Conservation (phyloP, 2,113 vertebrate genomes). For the Struthio camelus region DNA sequence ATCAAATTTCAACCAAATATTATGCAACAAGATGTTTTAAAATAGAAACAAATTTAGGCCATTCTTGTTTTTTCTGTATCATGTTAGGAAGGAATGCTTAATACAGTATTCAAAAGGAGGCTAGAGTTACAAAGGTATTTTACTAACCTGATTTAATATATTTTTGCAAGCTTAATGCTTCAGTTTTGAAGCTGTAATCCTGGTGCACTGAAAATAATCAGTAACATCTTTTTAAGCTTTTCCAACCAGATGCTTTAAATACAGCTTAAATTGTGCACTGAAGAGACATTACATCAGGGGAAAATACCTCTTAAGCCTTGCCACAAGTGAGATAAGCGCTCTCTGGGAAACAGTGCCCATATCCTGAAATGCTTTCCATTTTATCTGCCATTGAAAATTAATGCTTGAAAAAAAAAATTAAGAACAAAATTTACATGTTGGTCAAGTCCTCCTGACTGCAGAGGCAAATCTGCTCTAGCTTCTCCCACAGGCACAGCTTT, state of each 20-base stretch:
- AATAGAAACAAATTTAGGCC: not conserved
- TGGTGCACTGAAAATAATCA: not conserved
- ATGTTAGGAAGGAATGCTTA: not conserved
- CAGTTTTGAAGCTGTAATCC: not conserved
- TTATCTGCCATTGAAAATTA: not conserved
- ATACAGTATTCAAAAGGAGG: not conserved
- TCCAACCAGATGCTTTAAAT: not conserved
- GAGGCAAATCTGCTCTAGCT: accelerated
- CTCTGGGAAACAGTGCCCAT: not conserved
- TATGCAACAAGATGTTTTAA: accelerated
- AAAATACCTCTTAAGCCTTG: not conserved
- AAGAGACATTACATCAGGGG: not conserved
- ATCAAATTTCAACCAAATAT: not conserved
- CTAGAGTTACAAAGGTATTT: not conserved
- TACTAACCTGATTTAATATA: not conserved
- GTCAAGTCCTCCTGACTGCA: not conserved
- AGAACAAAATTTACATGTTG: not conserved
- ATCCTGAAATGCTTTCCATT: not conserved
- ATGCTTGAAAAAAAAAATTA: not conserved
- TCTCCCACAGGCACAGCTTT: not conserved
- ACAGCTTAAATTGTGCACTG: accelerated
- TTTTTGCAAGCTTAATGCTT: not conserved
- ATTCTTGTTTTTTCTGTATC: not conserved
- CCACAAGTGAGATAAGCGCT: no score
- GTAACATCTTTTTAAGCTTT: not conserved